phyloP scores from a whole-genome alignment of 2,888 invertebrate species.

The Cordilura impudica region DNA sequence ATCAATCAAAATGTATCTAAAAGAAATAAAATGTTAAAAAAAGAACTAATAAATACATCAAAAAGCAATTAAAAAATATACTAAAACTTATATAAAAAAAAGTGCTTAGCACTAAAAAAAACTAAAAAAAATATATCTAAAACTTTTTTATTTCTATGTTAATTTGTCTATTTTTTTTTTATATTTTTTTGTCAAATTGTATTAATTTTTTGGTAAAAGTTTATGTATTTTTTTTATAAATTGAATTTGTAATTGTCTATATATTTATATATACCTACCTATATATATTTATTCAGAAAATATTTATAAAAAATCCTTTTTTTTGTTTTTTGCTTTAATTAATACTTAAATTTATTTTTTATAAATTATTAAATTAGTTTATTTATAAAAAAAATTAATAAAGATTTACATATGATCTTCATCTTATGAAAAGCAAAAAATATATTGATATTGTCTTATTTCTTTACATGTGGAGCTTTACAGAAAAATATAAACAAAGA shows the following conservation, averaged over 20 bases:
- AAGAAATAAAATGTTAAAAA: conserved; percentile 14
- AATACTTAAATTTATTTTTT: conserved; percentile 53
- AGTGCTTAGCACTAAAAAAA: conserved; percentile 29
- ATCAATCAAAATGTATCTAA: conserved; percentile 9
- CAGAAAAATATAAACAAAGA: conserved; percentile 31
- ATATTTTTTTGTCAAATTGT: conserved; percentile 39
- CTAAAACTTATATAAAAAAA: conserved; percentile 8
- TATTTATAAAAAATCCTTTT: conserved; percentile 41
- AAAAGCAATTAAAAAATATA: background rate
- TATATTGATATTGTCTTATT: conserved; percentile 44
- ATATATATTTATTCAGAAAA: conserved; percentile 47
- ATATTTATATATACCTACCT: no score
- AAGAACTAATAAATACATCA: conserved; percentile 13
- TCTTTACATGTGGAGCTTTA: conserved; percentile 40
- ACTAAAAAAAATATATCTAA: background rate
- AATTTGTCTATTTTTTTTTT: conserved; percentile 32
- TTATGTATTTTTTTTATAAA: conserved; percentile 24
- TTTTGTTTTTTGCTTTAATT: conserved; percentile 48
- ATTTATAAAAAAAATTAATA: conserved; percentile 54
- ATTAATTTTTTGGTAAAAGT: conserved; percentile 42
- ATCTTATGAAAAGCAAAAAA: conserved; percentile 53
- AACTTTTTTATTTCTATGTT: conserved; percentile 24
- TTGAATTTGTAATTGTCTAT: conserved; percentile 34
- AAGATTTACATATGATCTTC: conserved; percentile 55
- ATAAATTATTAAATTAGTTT: conserved; percentile 45